Conservation (phyloP, 1,140 invertebrate species). For the Anastrepha ludens region DNA sequence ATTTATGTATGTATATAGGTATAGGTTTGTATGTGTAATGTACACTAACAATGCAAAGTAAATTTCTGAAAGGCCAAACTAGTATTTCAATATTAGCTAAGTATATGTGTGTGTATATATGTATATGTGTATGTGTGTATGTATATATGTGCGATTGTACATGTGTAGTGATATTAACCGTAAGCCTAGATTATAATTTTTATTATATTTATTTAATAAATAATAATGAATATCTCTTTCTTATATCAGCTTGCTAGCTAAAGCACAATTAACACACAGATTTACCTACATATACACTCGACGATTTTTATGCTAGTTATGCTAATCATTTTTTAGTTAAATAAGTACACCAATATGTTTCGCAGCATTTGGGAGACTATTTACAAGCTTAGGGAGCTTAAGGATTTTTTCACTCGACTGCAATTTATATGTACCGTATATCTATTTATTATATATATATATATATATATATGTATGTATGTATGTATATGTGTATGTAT, state of each 20-base stretch:
- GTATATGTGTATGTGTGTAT: background rate
- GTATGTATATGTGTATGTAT: no score
- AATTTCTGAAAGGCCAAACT: conserved; percentile 45
- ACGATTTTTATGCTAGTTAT: background rate
- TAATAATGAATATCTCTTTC: background rate
- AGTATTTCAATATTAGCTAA: background rate
- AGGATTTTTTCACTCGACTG: background rate
- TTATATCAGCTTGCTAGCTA: conserved; percentile 8
- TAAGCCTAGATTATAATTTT: background rate
- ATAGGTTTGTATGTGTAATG: background rate
- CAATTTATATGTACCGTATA: no score
- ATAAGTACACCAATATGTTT: conserved; percentile 10
- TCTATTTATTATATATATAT: no score
- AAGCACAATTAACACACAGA: conserved; percentile 19
- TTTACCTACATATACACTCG: background rate
- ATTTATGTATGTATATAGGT: background rate
- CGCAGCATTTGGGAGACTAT: background rate
- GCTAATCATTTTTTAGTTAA: no score
- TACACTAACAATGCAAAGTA: conserved; percentile 47
- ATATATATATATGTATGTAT: no score
- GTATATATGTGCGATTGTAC: background rate
- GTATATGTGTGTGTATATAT: background rate
- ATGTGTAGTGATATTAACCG: background rate
- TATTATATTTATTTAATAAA: background rate
- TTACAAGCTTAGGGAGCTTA: background rate